These are phyloP conservation scores for Eurytoma adleriae DNA, from an alignment of 2,888 invertebrate species.

Conservation along the genomic window DNA sequence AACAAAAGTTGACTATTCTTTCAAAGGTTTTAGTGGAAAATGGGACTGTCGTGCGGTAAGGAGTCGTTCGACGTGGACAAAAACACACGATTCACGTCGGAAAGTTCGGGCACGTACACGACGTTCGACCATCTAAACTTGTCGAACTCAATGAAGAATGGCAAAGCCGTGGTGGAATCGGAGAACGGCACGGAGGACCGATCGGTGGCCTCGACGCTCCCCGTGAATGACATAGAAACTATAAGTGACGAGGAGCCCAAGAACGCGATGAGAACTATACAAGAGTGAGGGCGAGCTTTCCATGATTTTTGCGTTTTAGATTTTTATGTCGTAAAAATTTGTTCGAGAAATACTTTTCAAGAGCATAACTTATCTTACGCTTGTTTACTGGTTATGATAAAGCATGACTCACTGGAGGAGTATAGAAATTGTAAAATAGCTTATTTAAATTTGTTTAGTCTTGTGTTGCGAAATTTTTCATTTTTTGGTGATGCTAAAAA, in stretches of 20 bases:
- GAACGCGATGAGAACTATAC: conserved; percentile 9
- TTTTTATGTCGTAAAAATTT: background rate
- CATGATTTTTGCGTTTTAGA: no score
- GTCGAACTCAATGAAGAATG: conserved; percentile 39
- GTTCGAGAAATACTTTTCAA: background rate
- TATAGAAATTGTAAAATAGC: no score
- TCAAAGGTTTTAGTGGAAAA: conserved; percentile 16
- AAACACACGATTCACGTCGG: conserved; percentile 19
- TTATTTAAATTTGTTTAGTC: background rate
- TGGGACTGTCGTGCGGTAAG: conserved; percentile 49
- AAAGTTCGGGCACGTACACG: conserved; percentile 42
- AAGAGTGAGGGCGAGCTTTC: background rate
- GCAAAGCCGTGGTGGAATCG: background rate
- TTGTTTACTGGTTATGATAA: no score
- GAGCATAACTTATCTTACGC: no score
- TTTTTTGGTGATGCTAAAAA: background rate
- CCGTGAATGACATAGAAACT: conserved; percentile 23
- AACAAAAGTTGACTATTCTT: background rate
- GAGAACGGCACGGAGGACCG: background rate
- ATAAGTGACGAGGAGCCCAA: conserved; percentile 15
- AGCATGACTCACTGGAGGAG: no score
- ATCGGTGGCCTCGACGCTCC: conserved; percentile 27
- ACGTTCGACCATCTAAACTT: conserved; percentile 40
- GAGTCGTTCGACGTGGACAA: conserved; percentile 48
- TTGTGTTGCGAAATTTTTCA: background rate